These are phyloP conservation scores for Siniperca scherzeri DNA, from an alignment of 2,797 vertebrate genomes.

Conservation along the genomic window DNA sequence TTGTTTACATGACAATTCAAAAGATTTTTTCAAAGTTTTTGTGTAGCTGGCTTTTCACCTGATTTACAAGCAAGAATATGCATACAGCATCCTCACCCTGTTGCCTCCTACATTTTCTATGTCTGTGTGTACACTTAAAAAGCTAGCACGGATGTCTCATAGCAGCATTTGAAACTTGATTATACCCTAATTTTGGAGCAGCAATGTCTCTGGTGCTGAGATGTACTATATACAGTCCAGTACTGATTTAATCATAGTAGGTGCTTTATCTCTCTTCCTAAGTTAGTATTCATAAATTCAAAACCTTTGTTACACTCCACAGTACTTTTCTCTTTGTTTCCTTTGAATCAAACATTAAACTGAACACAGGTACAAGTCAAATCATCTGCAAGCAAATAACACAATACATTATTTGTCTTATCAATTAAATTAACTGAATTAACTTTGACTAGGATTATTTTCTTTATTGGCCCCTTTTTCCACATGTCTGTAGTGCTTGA, in stretches of 20 bases:
- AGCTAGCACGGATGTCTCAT: slow-evolving; percentile 2
- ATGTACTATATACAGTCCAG: slow-evolving; percentile 16
- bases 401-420: not conserved
- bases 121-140: not conserved
- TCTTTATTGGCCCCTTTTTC: not conserved
- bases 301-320: not conserved
- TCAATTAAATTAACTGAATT: not conserved
- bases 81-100: not conserved
- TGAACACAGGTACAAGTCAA: not conserved
- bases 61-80: not conserved
- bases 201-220: not conserved
- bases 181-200: not conserved
- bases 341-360: not conserved
- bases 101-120: not conserved
- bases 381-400: not conserved
- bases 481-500: not conserved
- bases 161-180: slow-evolving; percentile 10
- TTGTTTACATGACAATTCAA: not conserved
- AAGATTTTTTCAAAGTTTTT: not conserved
- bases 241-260: not conserved
- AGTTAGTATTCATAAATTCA: not conserved
- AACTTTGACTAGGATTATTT: not conserved
- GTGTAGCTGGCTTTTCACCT: not conserved
- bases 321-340: not conserved
- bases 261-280: not conserved